Percentiles rank a stretch among this genome's conserved stretches.
These are phyloP conservation scores for Ectemnius continuus DNA, from an alignment of 2,888 invertebrate species.

Conservation along the genomic window DNA sequence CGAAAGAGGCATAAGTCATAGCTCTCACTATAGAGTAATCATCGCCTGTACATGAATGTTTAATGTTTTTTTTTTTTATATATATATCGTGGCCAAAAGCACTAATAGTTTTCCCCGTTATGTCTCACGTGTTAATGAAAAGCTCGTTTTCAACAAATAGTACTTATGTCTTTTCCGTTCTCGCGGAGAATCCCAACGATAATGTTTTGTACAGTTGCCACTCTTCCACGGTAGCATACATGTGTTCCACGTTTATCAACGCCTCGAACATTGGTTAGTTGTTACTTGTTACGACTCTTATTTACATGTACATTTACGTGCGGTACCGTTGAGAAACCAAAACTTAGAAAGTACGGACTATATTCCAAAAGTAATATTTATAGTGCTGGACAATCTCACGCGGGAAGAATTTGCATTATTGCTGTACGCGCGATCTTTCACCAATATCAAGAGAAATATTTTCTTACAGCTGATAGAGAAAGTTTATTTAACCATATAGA, in stretches of 20 bases:
- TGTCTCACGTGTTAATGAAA: slow-evolving; percentile 27
- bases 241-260: slow-evolving; percentile 35
- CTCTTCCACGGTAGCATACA: slow-evolving; percentile 29
- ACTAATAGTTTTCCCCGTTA: slow-evolving; percentile 19
- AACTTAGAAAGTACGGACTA: slow-evolving; percentile 53
- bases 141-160: slow-evolving; percentile 35
- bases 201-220: slow-evolving; percentile 42
- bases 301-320: slow-evolving; percentile 23
- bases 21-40: slow-evolving; percentile 45
- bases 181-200: slow-evolving; percentile 32
- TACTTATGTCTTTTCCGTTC: slow-evolving; percentile 57
- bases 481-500: slow-evolving; percentile 33
- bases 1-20: slow-evolving; percentile 53
- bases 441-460: slow-evolving; percentile 49
- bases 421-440: slow-evolving; percentile 43
- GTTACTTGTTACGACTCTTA: slow-evolving; percentile 17
- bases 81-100: not conserved
- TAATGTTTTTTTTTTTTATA: slow-evolving; percentile 9
- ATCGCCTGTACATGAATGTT: slow-evolving; percentile 32
- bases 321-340: slow-evolving; percentile 40
- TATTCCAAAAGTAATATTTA: slow-evolving; percentile 38
- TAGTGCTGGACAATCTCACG: slow-evolving; percentile 59
- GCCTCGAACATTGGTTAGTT: slow-evolving; percentile 17
- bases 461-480: slow-evolving; percentile 45
- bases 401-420: slow-evolving; percentile 49